Conservation (phyloP, 2,113 vertebrate genomes). For the Pomatorhinus ruficollis region DNA sequence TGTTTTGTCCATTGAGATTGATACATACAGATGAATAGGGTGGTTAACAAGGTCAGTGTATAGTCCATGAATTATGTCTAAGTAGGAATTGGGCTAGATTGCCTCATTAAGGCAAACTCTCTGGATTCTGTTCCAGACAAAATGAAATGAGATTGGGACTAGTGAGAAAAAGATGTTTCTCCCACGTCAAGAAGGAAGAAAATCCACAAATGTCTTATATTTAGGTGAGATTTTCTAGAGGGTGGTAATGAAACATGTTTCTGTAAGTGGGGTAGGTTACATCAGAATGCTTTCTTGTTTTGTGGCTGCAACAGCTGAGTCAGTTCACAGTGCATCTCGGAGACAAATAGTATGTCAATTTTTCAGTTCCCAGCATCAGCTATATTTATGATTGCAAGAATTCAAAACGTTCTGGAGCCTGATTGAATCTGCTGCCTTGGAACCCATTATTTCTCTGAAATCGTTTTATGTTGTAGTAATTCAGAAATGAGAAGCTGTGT, state of each 20-base stretch:
- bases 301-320: constrained; percentile 23
- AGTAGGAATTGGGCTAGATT: constrained; percentile 2
- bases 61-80: not conserved
- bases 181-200: not conserved
- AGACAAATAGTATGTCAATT: constrained; percentile 33
- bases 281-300: constrained; percentile 28
- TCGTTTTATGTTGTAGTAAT: not conserved
- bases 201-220: not conserved
- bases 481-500: not conserved
- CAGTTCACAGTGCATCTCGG: not conserved
- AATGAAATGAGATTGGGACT: not conserved
- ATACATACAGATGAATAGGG: constrained; percentile 19
- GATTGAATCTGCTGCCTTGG: not conserved
- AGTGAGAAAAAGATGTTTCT: not conserved
- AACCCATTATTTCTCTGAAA: not conserved
- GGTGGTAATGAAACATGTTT: not conserved
- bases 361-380: not conserved
- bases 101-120: not conserved
- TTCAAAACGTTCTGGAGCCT: not conserved
- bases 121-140: constrained; percentile 6
- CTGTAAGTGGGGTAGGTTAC: not conserved
- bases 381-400: constrained; percentile 37
- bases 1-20: constrained; percentile 13
- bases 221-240: constrained; percentile 11
- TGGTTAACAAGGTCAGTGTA: constrained; percentile 38